Evolutionary conservation across 2,888 invertebrate genomes (phyloP), one percentile per base, ranked within the genome.

Genomic region (Polietes domitor): DNA sequence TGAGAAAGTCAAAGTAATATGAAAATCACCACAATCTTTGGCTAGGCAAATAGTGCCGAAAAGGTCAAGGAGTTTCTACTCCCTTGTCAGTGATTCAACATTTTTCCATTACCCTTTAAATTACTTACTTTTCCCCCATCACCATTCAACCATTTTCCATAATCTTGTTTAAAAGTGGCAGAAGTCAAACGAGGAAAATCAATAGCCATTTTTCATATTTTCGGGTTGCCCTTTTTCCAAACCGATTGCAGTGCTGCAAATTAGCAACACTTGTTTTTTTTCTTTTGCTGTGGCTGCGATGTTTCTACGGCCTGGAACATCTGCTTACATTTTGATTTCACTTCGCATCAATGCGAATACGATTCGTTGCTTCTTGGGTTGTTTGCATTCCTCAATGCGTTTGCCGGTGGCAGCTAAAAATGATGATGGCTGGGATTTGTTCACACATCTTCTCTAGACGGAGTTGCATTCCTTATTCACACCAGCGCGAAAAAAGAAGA

Each of bases 281-380:
- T 47, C n/a, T n/a, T n/a, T 28, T 24, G 19, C 10, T 24, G 26
- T 12, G 12, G n/a, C 12, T 26, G 61, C 26, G n/a, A n/a, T n/a
- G n/a, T n/a, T n/a, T n/a, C n/a, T 47, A 32, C 26, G 26, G 61
- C 19, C 5, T 61, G 61, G 32, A 75, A 55, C 78, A 75, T 82
- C 72, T 78, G 71, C 75, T 83, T 80, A 50, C 76, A 77, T 83
- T 77, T 68, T 77, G 73, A 76, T 79, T 83, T 76, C 55, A 79
- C 72, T 73, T 61, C 83, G 72, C 79, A 76, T 73, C 68, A 47
- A 76, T 79, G n/a, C 37, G 58, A 76, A 76, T 76, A 73, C 15
- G n/a, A 37, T 28, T 12, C 12, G 37, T 55, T 43, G 41, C 55
- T 50, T 15, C n/a, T 58, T 75, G 10, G 21, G 17, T 61, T 32